Percentiles rank a stretch among this genome's conserved stretches.
Evolutionary conservation across 1,140 invertebrate species (phyloP).

Genomic region (Macrosteles quadrilineatus): DNA sequence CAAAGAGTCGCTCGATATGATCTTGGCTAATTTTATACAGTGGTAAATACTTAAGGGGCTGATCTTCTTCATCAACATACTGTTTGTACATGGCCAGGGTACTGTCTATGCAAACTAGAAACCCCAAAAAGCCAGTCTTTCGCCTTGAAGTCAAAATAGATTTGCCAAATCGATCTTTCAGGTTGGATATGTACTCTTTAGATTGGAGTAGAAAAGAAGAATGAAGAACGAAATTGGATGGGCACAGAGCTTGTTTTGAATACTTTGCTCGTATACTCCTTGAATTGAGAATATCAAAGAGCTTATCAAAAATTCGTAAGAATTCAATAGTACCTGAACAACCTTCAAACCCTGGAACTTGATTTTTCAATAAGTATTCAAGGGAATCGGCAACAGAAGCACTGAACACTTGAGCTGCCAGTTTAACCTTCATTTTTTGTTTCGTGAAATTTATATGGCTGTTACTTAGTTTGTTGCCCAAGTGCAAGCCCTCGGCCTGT

Average conservation of each 20-base stretch:
- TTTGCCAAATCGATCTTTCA: conserved; percentile 3
- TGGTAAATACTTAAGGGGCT: conserved; percentile 28
- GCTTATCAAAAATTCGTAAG: not conserved
- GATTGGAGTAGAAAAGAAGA: not conserved
- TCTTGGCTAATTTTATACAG: conserved; percentile 40
- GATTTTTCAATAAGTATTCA: conserved; percentile 36
- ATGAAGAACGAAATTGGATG: not conserved
- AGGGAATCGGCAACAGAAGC: conserved; percentile 40
- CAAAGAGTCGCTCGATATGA: conserved; percentile 38
- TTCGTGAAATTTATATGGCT: conserved; percentile 43
- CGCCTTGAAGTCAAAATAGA: not conserved
- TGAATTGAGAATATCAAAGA: conserved; percentile 23
- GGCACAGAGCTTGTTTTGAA: not conserved
- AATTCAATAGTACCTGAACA: conserved; percentile 22
- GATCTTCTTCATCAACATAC: not conserved
- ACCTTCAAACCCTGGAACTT: conserved; percentile 5
- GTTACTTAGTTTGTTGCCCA: conserved; percentile 44
- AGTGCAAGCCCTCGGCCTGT: conserved; percentile 42
- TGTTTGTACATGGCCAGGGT: conserved; percentile 15
- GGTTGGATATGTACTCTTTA: not conserved
- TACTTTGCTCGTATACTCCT: not conserved
- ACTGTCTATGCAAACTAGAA: conserved; percentile 18
- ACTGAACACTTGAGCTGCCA: conserved; percentile 47
- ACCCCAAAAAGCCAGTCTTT: conserved; percentile 19
- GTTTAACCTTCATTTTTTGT: conserved; percentile 47